A percentile compares a stretch with the other conserved stretches of the same genome.
phyloP scores from a whole-genome alignment of 2,797 vertebrate species.

The Glossophaga mutica region DNA sequence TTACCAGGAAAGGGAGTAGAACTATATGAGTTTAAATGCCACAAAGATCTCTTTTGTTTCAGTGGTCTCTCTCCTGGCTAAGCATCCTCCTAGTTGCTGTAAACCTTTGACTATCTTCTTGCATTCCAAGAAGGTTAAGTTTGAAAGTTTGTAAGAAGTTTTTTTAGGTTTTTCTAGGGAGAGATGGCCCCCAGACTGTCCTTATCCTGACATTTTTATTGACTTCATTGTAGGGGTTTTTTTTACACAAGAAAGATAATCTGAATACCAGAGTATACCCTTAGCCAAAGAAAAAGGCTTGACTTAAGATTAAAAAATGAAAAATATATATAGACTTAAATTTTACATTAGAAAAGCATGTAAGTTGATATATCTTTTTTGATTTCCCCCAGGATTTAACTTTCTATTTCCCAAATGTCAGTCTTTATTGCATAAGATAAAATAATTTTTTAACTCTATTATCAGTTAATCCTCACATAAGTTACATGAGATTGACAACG shows the following conservation, averaged over 20 bases:
- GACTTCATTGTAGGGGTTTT: neutral
- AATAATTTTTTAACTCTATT: neutral
- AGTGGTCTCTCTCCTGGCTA: neutral
- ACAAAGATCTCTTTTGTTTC: neutral
- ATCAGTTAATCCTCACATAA: neutral
- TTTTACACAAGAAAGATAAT: neutral
- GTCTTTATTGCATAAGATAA: neutral
- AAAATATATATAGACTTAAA: neutral
- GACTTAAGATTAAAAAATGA: neutral
- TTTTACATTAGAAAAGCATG: neutral
- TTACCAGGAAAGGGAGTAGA: neutral
- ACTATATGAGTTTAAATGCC: neutral
- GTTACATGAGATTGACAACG: neutral
- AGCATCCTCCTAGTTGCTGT: neutral
- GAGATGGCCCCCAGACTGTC: neutral
- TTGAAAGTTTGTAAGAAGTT: neutral
- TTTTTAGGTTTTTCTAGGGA: neutral
- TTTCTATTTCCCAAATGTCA: neutral
- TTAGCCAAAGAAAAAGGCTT: neutral
- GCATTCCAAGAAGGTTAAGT: neutral
- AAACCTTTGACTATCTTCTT: neutral
- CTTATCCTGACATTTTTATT: neutral
- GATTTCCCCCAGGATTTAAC: neutral
- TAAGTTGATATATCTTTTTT: neutral
- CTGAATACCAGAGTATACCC: neutral